These are phyloP conservation scores for Barnardius zonarius DNA, from an alignment of 2,113 vertebrate genomes.

Conservation along the genomic window DNA sequence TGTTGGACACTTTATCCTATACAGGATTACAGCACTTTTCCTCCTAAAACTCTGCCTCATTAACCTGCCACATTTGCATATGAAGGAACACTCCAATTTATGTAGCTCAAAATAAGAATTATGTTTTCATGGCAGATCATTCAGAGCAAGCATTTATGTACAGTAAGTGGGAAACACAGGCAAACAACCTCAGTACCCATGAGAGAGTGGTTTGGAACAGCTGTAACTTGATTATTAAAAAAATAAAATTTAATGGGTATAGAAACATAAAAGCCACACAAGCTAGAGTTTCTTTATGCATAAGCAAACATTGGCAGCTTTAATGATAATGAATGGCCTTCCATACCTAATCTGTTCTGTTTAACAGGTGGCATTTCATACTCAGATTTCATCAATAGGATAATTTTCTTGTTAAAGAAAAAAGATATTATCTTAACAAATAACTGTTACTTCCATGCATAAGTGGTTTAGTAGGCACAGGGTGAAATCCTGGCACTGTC, in stretches of 20 bases:
- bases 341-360: neutral
- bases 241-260: constrained; percentile 40
- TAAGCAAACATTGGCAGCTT: constrained; percentile 30
- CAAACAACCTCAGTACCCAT: neutral
- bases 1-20: neutral
- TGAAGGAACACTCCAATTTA: neutral
- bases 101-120: neutral
- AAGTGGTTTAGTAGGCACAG: neutral
- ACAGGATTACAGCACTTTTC: neutral
- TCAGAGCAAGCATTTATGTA: neutral
- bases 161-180: neutral
- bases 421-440: neutral
- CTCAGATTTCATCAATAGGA: neutral
- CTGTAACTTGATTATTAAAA: constrained; percentile 55
- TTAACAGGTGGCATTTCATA: constrained; percentile 33
- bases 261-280: constrained; percentile 15
- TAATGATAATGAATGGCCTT: neutral
- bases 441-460: neutral
- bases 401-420: constrained; percentile 27
- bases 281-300: neutral
- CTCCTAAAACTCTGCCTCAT: neutral
- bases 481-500: neutral
- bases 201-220: constrained; percentile 3
- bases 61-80: neutral
- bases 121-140: neutral